A percentile compares a stretch with the other conserved stretches of the same genome.
phyloP scores from a whole-genome alignment of 2,888 invertebrate species.

The Cataglyphis livida region DNA sequence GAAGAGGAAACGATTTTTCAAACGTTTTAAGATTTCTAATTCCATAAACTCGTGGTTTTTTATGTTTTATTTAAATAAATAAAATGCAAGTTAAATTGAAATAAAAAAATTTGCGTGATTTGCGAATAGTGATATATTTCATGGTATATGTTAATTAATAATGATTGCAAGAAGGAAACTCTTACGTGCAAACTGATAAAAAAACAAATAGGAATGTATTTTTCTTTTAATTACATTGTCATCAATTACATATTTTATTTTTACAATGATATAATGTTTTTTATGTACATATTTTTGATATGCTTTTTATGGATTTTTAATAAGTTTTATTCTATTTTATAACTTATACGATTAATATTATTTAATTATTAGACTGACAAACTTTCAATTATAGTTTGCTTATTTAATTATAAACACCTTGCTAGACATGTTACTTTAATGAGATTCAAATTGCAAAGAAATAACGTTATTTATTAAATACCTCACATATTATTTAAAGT shows the following conservation, averaged over 20 bases:
- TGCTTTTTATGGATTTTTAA: not conserved
- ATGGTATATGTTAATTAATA: constrained; percentile 41
- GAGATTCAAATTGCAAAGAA: not conserved
- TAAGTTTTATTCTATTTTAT: not conserved
- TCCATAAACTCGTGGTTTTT: not conserved
- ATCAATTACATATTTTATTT: not conserved
- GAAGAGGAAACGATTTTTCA: not conserved
- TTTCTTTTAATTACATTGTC: constrained; percentile 26
- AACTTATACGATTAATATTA: not conserved
- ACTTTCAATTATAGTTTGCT: not conserved
- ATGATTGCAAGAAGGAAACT: constrained; percentile 37
- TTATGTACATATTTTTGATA: not conserved
- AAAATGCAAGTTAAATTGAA: not conserved
- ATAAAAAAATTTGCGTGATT: constrained; percentile 9
- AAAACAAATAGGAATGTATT: constrained; percentile 8
- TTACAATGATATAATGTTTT: not conserved
- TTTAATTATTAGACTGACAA: not conserved
- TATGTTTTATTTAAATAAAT: not conserved
- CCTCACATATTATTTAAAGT: not conserved
- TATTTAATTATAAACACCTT: not conserved
- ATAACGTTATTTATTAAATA: not conserved
- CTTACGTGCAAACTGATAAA: constrained; percentile 24
- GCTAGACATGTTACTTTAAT: not conserved
- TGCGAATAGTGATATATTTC: constrained; percentile 5
- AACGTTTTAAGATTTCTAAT: too few species aligned